phyloP scores from a whole-genome alignment of 2,888 invertebrate genomes.

The Leptopterna dolabrata region DNA sequence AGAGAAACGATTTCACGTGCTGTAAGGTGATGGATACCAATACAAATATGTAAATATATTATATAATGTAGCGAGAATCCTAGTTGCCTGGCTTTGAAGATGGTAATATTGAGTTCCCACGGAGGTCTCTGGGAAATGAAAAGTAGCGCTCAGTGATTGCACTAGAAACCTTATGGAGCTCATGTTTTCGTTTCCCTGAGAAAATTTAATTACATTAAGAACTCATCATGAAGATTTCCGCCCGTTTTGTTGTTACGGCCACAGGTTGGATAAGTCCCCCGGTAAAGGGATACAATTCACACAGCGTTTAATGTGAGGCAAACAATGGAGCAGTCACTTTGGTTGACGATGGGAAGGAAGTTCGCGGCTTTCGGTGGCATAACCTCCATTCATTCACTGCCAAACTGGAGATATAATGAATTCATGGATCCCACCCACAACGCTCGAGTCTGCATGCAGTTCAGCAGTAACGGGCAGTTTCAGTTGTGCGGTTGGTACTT shows the following conservation, averaged over 20 bases:
- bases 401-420: no score
- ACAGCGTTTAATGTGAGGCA: neutral
- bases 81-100: neutral
- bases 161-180: neutral
- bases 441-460: no score
- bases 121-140: neutral
- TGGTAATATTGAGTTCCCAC: neutral
- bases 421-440: no score
- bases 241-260: neutral
- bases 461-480: no score
- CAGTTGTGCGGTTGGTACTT: no score
- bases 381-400: neutral
- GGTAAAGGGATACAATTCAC: neutral
- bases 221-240: neutral
- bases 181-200: neutral
- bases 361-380: neutral
- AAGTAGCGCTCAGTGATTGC: neutral
- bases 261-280: neutral
- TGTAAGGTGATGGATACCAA: no score
- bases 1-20: no score
- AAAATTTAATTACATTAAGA: neutral
- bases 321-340: neutral
- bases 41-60: neutral
- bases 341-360: neutral
- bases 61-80: neutral